phyloP scores from a whole-genome alignment of 1,140 invertebrate genomes.

The Thereuonema tuberculata region DNA sequence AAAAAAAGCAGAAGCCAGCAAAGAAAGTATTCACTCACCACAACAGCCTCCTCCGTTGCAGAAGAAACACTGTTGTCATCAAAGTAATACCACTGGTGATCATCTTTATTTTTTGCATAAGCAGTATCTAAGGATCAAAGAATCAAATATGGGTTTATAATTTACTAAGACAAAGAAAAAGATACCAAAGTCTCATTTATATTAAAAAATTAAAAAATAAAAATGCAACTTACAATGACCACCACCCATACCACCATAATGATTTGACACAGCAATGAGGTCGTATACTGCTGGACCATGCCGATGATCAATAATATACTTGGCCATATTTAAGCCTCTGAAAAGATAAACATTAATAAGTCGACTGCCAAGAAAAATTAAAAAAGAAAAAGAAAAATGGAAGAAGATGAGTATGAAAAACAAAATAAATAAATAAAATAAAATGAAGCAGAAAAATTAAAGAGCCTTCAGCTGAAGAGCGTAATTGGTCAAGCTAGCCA shows the following conservation, averaged over 20 bases:
- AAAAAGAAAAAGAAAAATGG: too few relatives aligned
- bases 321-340: slow-evolving; percentile 34
- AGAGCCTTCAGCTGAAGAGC: too few relatives aligned
- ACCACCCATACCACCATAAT: slow-evolving; percentile 42
- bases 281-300: slow-evolving; percentile 36
- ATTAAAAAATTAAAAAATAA: background rate
- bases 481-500: too few relatives aligned
- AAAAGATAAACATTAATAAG: slow-evolving; percentile 17
- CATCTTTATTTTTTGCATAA: slow-evolving; percentile 36
- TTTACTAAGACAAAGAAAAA: background rate
- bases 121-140: slow-evolving; percentile 33
- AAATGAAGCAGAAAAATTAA: too few relatives aligned
- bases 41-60: slow-evolving; percentile 21
- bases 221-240: slow-evolving; percentile 36
- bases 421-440: background rate
- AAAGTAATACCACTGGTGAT: slow-evolving; percentile 42
- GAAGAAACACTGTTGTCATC: slow-evolving; percentile 40
- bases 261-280: slow-evolving; percentile 42
- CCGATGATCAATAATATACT: slow-evolving; percentile 35
- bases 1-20: too few relatives aligned
- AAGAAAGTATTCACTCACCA: slow-evolving; percentile 25
- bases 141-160: too few relatives aligned
- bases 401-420: too few relatives aligned
- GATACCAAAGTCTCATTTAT: background rate
- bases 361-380: too few relatives aligned